Evolutionary conservation across 2,113 vertebrate genomes (phyloP), one percentile per base, ranked within the genome.

Genomic region (Puffinus mauretanicus): DNA sequence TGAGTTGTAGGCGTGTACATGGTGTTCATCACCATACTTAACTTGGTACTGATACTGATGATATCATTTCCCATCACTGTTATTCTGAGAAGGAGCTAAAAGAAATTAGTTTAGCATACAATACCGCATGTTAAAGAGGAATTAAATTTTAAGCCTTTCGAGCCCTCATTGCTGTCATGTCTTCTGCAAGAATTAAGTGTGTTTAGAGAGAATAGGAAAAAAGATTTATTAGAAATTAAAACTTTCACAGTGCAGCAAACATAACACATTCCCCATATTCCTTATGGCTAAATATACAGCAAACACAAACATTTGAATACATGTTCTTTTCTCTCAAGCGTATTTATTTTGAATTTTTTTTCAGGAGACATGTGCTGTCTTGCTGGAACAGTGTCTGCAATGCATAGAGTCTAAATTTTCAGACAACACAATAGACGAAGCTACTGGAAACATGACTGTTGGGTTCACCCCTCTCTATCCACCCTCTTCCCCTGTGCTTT

Each of bases 321-420:
- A 3, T 87, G 66, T 92, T 94, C 80, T 61, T 92, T 94, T 79
- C 66, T 89, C 93, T 97, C 62, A 96, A 89, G 64, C 11, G 4
- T 95, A 10, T 58, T 67, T 93, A 16, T 79, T 92, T 75, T 67
- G 1, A 80, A 92, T 89, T 97, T 94, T 97, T 40, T 97, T 96
- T 95, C 98, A 99, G 99, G 99, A 99, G 96, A 98, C 98, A 3
- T 99, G 99, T 70, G 98, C 98, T 11, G 88, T 98, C 83, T 94
- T 99, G 92, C 98, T 99, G 92, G 99, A 99, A 71, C 99, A 99
- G 95, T 99, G 98, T 94, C 97, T 99, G 36, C 98, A 97, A 94
- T 99, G 99, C 47, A 96, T 99, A 91, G 98, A 99, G 91, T 98
- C 98, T 94, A 99, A 98, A 95, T 98, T 98, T 97, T 97, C 98